Conservation (phyloP, 2,797 vertebrate genomes). For the Chelon labrosus region DNA sequence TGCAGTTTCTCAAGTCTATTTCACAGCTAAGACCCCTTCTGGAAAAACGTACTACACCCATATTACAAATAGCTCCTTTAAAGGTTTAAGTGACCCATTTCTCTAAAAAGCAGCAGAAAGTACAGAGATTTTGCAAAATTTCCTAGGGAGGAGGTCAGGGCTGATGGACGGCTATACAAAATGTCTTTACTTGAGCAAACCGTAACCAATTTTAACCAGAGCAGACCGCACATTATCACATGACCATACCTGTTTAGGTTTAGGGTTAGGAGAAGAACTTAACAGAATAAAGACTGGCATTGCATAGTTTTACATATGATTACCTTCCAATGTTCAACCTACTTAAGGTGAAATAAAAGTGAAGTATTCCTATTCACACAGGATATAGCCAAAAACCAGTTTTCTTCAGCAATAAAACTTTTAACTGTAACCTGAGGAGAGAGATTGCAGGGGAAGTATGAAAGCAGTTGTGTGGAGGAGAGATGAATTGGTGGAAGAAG, state of each 20-base stretch:
- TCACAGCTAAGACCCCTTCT: too few relatives aligned
- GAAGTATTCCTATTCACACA: background rate
- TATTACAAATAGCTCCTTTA: too few relatives aligned
- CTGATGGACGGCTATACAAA: background rate
- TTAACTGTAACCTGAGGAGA: conserved; percentile 29
- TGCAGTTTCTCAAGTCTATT: too few relatives aligned
- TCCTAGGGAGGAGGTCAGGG: background rate
- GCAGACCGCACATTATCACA: too few relatives aligned
- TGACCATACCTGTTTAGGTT: background rate
- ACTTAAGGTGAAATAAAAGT: conserved; percentile 1
- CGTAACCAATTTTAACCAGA: background rate
- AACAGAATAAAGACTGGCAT: background rate
- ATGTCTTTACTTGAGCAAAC: background rate
- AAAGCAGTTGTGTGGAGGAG: conserved; percentile 22
- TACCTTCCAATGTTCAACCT: background rate
- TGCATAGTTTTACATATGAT: background rate
- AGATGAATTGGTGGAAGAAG: conserved; percentile 26
- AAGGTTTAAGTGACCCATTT: too few relatives aligned
- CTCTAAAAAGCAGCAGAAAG: too few relatives aligned
- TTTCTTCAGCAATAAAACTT: conserved; percentile 32
- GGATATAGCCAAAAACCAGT: background rate
- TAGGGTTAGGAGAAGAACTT: background rate
- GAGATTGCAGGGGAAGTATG: conserved; percentile 27
- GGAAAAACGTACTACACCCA: too few relatives aligned
- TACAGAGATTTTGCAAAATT: background rate